Evolutionary conservation across 2,888 invertebrate species (phyloP).

Genomic region (Stenolophus ochropezus): DNA sequence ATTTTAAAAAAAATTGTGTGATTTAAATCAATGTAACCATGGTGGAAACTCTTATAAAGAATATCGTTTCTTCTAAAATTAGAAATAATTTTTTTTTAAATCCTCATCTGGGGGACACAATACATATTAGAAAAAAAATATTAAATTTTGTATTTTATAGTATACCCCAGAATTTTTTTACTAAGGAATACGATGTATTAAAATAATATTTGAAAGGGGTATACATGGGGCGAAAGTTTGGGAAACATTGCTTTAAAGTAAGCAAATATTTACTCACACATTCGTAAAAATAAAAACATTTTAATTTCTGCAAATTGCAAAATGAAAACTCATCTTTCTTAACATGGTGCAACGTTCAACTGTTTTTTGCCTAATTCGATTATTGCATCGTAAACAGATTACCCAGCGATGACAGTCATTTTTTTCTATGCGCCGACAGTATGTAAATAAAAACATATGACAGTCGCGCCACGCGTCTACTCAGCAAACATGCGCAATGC

Average conservation of each 20-base stretch:
- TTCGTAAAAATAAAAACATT: neutral
- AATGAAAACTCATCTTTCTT: neutral
- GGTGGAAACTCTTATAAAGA: neutral
- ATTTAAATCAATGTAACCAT: no score
- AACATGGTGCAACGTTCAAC: constrained; percentile 16
- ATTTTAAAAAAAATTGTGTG: neutral
- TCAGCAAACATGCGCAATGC: neutral
- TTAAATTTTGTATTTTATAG: no score
- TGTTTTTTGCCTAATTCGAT: neutral
- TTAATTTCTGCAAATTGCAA: neutral
- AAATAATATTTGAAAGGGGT: no score
- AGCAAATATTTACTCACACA: neutral
- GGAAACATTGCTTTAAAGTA: no score
- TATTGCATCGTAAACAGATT: neutral
- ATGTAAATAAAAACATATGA: constrained; percentile 30
- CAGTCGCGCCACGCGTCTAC: constrained; percentile 16
- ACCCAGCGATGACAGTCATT: neutral
- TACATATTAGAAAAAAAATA: neutral
- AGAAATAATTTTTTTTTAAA: neutral
- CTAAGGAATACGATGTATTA: no score
- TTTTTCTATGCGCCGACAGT: neutral
- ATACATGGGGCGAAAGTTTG: neutral
- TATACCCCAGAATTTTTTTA: neutral
- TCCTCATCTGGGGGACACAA: neutral
- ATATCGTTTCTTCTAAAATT: neutral